phyloP scores from a whole-genome alignment of 2,797 vertebrate species.

The Lagothrix lagotricha region DNA sequence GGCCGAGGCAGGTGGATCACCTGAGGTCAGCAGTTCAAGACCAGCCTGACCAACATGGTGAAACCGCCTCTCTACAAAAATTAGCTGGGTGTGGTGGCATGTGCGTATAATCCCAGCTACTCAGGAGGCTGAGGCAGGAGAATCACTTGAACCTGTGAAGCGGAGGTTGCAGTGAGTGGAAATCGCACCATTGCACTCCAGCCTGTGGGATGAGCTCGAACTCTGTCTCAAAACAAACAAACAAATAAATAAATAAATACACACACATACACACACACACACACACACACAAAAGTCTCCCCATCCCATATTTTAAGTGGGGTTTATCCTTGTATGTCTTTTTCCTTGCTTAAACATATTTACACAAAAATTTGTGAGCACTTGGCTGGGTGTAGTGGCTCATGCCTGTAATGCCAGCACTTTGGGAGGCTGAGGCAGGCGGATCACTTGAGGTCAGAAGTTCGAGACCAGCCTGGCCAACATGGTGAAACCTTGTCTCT shows the following conservation, averaged over 20 bases:
- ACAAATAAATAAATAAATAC: background rate
- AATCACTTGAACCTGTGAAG: background rate
- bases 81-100: rapidly evolving
- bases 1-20: background rate
- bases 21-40: background rate
- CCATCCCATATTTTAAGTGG: background rate
- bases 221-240: background rate
- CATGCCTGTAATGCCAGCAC: background rate
- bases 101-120: background rate
- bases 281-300: background rate
- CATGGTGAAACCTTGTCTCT: background rate
- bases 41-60: background rate
- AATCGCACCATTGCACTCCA: background rate
- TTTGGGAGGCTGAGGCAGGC: background rate
- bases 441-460: background rate
- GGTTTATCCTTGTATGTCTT: background rate
- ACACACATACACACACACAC: background rate
- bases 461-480: background rate
- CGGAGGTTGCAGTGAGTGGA: background rate
- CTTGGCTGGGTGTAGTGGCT: background rate
- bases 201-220: background rate
- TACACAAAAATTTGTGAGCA: background rate
- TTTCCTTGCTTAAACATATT: background rate
- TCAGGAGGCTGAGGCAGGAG: background rate
- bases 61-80: background rate